Evolutionary conservation across 2,888 invertebrate species (phyloP).

Genomic region (Orthosia gracilis): DNA sequence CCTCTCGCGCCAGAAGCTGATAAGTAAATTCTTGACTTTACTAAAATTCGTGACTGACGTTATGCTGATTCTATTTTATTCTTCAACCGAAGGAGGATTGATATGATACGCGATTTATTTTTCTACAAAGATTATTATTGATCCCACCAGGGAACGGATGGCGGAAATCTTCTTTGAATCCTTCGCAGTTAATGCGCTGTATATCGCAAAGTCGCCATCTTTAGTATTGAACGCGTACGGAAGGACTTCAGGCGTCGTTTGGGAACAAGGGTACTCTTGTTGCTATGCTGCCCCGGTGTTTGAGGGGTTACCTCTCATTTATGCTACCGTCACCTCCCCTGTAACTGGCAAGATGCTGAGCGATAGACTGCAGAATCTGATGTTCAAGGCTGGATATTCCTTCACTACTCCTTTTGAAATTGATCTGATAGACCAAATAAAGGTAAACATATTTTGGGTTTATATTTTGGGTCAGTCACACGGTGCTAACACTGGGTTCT

Average conservation of each 20-base stretch:
- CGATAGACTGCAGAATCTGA: conserved; percentile 96
- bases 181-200: conserved; percentile 89
- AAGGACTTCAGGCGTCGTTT: conserved; percentile 88
- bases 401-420: conserved; percentile 97
- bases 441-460: conserved; percentile 92
- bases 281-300: conserved; percentile 89
- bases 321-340: conserved; percentile 95
- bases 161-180: conserved; percentile 90
- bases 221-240: conserved; percentile 88
- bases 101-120: not conserved
- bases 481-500: conserved; percentile 68
- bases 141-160: conserved; percentile 92
- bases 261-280: conserved; percentile 88
- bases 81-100: not conserved
- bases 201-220: conserved; percentile 87
- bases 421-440: conserved; percentile 97
- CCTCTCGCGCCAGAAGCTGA: conserved; percentile 95
- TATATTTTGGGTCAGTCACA: not conserved
- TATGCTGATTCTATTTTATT: too few relatives aligned
- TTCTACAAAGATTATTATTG: not conserved
- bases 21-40: conserved; percentile 70
- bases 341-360: conserved; percentile 95
- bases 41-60: not conserved
- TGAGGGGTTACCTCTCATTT: conserved; percentile 94
- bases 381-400: conserved; percentile 95